These are phyloP conservation scores for Philypnodon macrostomus DNA, from an alignment of 2,797 vertebrate species.

Conservation along the genomic window DNA sequence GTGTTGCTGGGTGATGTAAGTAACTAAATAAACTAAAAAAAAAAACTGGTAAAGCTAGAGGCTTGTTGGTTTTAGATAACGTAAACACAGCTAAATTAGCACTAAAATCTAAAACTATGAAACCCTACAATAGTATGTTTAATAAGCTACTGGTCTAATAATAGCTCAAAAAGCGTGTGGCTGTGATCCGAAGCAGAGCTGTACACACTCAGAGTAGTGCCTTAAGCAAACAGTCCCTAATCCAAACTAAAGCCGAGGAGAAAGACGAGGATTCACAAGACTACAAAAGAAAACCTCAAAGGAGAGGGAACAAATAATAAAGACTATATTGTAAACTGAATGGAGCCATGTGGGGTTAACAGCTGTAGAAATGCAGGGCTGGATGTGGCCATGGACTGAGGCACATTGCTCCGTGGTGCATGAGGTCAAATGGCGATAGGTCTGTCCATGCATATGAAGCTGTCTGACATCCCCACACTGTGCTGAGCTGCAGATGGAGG, in stretches of 20 bases:
- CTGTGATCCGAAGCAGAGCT: conserved; percentile 28
- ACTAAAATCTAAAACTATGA: conserved; percentile 6
- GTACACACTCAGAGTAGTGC: conserved; percentile 31
- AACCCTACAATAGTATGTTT: background rate
- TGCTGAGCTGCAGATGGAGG: conserved; percentile 13
- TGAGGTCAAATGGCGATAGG: conserved; percentile 47
- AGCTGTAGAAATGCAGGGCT: conserved; percentile 34
- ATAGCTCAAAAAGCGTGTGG: conserved; percentile 5
- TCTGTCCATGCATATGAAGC: conserved; percentile 13
- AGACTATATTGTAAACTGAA: conserved; percentile 21
- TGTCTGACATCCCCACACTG: conserved; percentile 18
- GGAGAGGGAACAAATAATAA: conserved; percentile 47
- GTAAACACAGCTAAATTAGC: conserved; percentile 11
- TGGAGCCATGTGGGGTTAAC: conserved; percentile 30
- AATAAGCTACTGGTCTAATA: conserved; percentile 6
- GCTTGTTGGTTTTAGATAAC: background rate
- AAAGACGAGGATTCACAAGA: conserved; percentile 57
- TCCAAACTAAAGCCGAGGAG: conserved; percentile 48
- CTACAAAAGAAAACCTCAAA: conserved; percentile 50
- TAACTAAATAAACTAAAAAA: too few relatives aligned
- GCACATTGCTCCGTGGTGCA: conserved; percentile 44
- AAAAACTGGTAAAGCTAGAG: background rate
- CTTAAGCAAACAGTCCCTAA: conserved; percentile 63
- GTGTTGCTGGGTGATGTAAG: background rate
- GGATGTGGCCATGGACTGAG: conserved; percentile 30